Base-by-base conservation (phyloP, 2,888 invertebrate genomes). In the Ichneumon xanthorius region DNA sequence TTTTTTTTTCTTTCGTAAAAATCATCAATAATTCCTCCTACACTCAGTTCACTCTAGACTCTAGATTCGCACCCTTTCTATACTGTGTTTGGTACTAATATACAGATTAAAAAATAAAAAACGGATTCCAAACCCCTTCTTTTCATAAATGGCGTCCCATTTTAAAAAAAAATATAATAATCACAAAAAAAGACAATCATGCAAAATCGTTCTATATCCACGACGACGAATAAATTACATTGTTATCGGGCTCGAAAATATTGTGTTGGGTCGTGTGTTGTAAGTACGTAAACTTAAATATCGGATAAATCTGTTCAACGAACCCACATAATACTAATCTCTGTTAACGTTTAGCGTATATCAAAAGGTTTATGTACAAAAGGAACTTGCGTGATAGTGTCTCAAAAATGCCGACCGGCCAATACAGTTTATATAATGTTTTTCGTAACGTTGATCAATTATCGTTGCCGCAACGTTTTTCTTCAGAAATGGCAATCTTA, bases 351-450 rank as follows among this genome's bases (percentile, higher is more conserved):
- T 89, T 89, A 90, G 89, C 88, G 88, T 90, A 88, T 90, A 92
- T 92, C 92, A 92, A 92, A 92, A 92, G 89, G 90, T 88, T 88
- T 77, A 92, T 92, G 80, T 92, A 92, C 92, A 92, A 89, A 86
- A 86, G 84, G 79, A 87, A 86, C 84, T 73, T 77, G 80, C 86
- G 82, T 75, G 86, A 55, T 53, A 82, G 86, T 48, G 65, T 86
- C 81, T 85, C 84, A 81, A 86, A 48, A 83, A 82, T 50, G 22
- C 53, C 33, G 37, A 67, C 14, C 67, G 9, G 80, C 77, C 71
- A 83, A 75, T 68, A 19, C 5, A 61, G 40, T 71, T 40, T 26
- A 48, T 26, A 61, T 22, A 7, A 63, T n/a, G 30, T 53, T 73
- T 26, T 26, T 40, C 40, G 40, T 40, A 40, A 40, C 40, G 40